These are phyloP conservation scores for Cheilosia grossa DNA, from an alignment of 2,888 invertebrate species.

Conservation along the genomic window DNA sequence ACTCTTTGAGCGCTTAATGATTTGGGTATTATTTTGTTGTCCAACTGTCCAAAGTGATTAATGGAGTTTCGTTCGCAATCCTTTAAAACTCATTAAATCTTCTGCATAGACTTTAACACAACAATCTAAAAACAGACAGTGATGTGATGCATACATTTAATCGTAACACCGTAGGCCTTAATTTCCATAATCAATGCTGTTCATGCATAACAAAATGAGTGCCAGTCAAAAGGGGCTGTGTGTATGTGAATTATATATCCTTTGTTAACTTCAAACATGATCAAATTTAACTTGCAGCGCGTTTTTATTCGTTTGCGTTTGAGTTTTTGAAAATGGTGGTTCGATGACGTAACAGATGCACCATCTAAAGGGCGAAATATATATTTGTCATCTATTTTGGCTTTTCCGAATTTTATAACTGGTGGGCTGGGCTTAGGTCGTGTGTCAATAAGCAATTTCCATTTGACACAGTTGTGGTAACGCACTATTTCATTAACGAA, in stretches of 20 bases:
- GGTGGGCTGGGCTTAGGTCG: no score
- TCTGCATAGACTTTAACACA: not conserved
- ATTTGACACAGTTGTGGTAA: no score
- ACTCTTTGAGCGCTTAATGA: conserved; percentile 32
- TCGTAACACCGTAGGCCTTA: conserved; percentile 1
- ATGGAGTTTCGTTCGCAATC: conserved; percentile 29
- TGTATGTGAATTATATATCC: not conserved
- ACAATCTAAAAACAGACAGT: not conserved
- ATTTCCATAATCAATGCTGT: conserved; percentile 2
- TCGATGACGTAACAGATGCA: no score
- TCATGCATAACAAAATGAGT: not conserved
- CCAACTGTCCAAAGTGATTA: conserved; percentile 39
- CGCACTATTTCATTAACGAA: no score
- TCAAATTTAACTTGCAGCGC: no score
- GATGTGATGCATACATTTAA: not conserved
- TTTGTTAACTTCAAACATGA: no score
- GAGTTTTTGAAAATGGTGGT: no score
- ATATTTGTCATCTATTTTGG: no score
- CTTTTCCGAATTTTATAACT: no score
- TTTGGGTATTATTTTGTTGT: conserved; percentile 15
- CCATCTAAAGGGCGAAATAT: no score
- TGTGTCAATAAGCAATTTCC: no score
- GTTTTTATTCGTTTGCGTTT: no score
- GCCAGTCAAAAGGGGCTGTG: not conserved
- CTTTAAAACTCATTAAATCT: conserved; percentile 25